Percentiles rank a stretch among this genome's conserved stretches.
phyloP scores from a whole-genome alignment of 2,797 vertebrate species.

The Hippoglossus hippoglossus region DNA sequence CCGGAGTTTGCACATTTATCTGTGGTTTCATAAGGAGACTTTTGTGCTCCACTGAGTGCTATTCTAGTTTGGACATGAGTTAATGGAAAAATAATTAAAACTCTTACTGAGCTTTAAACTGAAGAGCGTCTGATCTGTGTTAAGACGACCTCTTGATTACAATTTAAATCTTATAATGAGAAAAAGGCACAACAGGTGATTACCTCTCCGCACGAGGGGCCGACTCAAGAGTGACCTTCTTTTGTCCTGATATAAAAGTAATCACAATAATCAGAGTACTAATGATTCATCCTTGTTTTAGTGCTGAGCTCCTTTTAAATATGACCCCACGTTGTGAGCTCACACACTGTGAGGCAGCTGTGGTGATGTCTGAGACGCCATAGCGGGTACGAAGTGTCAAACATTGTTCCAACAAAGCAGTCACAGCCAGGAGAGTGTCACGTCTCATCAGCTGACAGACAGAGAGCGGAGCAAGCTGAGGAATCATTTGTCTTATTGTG shows the following conservation, averaged over 20 bases:
- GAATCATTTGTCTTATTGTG: slow-evolving; percentile 64
- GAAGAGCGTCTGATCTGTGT: background rate
- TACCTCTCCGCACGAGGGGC: background rate
- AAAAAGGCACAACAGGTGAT: slow-evolving; percentile 19
- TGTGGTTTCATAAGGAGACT: too few relatives aligned
- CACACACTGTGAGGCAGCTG: slow-evolving; percentile 8
- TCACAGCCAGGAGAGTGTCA: slow-evolving; percentile 36
- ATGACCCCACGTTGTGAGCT: background rate
- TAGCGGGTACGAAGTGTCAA: slow-evolving; percentile 37
- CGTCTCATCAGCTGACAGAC: slow-evolving; percentile 50
- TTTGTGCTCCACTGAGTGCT: too few relatives aligned
- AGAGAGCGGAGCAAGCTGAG: slow-evolving; percentile 39
- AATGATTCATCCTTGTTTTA: too few relatives aligned
- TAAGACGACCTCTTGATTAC: slow-evolving; percentile 21
- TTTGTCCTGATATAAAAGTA: slow-evolving; percentile 16
- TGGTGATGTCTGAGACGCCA: slow-evolving; percentile 36
- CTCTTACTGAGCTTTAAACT: background rate
- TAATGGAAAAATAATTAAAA: slow-evolving; percentile 1
- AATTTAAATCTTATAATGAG: slow-evolving; percentile 21
- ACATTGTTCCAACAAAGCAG: slow-evolving; percentile 43
- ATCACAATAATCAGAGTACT: background rate
- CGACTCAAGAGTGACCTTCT: background rate
- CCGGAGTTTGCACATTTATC: too few relatives aligned
- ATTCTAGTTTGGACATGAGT: background rate
- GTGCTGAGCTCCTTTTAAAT: background rate